Conservation (phyloP, 2,113 vertebrate genomes). For the Proteles cristata region DNA sequence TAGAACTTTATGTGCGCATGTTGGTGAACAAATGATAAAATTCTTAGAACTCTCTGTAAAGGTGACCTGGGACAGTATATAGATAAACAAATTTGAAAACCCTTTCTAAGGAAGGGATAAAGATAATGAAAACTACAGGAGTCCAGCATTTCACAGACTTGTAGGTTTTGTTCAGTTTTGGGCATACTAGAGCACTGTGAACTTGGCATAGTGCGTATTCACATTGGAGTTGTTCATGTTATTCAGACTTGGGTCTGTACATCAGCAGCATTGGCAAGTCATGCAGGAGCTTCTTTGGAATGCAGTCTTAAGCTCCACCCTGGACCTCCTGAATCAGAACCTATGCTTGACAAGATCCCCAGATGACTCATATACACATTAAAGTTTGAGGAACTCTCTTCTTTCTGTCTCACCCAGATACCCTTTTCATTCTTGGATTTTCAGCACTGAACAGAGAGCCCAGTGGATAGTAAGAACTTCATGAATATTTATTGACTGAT, state of each 20-base stretch:
- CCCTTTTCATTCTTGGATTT: slow-evolving; percentile 45
- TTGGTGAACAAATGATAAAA: slow-evolving; percentile 45
- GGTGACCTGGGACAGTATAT: not conserved
- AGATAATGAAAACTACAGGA: not conserved
- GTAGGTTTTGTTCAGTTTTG: not conserved
- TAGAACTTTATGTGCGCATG: not conserved
- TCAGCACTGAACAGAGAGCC: not conserved
- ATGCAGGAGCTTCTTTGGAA: not conserved
- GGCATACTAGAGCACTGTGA: not conserved
- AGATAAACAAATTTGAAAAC: not conserved
- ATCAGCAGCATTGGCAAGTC: not conserved
- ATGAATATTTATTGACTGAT: slow-evolving; percentile 43
- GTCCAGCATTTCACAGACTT: not conserved
- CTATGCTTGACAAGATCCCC: slow-evolving; percentile 3
- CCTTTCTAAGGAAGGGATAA: not conserved
- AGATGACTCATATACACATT: not conserved
- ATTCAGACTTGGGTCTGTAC: not conserved
- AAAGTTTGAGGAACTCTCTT: not conserved
- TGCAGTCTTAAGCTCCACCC: not conserved
- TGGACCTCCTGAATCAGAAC: not conserved
- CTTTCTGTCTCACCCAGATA: not conserved
- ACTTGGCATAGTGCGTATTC: not conserved
- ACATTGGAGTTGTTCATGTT: not conserved
- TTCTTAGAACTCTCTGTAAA: not conserved
- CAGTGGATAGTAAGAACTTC: not conserved